Evolutionary conservation across 2,113 vertebrate species (phyloP).

Genomic region (Callithrix jacchus): DNA sequence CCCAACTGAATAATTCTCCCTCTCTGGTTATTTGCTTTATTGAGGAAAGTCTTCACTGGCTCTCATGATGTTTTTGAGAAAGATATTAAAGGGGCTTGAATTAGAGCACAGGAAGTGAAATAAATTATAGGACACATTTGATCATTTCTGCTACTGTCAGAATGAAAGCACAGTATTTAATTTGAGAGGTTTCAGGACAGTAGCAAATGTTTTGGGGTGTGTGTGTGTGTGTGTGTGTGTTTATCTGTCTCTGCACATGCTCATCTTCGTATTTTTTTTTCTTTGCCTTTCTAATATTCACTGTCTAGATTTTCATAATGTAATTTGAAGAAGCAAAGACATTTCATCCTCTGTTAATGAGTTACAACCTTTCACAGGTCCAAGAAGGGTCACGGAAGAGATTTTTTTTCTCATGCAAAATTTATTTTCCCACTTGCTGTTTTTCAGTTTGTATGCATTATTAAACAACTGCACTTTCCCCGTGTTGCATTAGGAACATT

Average conservation of each 20-base stretch:
- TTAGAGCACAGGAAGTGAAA: constrained; percentile 74
- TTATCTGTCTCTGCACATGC: no score
- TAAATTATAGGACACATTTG: constrained; percentile 77
- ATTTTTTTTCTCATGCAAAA: background rate
- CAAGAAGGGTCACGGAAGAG: background rate
- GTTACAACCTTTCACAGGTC: background rate
- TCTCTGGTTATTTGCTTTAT: constrained; percentile 71
- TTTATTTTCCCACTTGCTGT: background rate
- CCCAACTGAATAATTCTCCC: constrained; percentile 71
- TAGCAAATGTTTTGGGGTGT: constrained; percentile 54
- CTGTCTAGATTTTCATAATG: background rate
- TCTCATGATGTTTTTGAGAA: constrained; percentile 70
- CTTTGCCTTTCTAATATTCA: background rate
- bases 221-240: background rate
- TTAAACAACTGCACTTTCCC: background rate
- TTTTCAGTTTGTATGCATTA: background rate
- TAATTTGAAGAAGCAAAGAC: background rate
- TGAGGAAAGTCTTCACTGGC: constrained; percentile 67
- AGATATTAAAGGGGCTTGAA: constrained; percentile 76
- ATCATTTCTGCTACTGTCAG: constrained; percentile 74
- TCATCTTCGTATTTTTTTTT: background rate
- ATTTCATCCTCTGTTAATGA: background rate
- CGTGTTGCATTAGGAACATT: background rate
- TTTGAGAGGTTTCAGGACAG: constrained; percentile 47
- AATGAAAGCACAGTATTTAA: constrained; percentile 55